Conservation (phyloP, 2,797 vertebrate species). For the Liasis olivaceus region DNA sequence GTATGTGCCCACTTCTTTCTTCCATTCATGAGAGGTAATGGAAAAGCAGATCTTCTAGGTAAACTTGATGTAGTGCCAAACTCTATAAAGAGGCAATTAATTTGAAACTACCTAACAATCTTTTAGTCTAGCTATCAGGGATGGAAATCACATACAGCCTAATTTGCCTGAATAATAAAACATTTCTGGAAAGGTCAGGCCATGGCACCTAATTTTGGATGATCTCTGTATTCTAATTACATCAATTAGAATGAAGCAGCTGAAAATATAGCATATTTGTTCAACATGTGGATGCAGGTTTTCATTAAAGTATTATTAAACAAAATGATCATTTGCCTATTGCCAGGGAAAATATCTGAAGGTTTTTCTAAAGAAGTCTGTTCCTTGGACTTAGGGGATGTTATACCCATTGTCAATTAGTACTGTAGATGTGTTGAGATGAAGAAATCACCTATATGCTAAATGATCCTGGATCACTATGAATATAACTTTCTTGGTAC, state of each 20-base stretch:
- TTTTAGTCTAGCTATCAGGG: constrained; percentile 43
- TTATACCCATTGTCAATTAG: constrained; percentile 49
- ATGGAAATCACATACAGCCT: constrained; percentile 55
- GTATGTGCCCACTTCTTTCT: neutral
- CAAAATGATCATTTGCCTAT: constrained; percentile 50
- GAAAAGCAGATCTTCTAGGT: neutral
- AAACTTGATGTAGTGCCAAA: neutral
- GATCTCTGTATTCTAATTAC: constrained; percentile 59
- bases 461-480: constrained; percentile 26
- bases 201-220: constrained; percentile 44
- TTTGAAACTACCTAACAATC: constrained; percentile 35
- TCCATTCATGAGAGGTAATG: neutral
- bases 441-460: constrained; percentile 33
- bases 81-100: constrained; percentile 40
- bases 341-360: constrained; percentile 53
- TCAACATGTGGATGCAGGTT: constrained; percentile 51
- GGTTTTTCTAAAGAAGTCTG: constrained; percentile 47
- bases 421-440: constrained; percentile 42
- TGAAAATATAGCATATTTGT: constrained; percentile 55
- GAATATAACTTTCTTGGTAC: constrained; percentile 26
- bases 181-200: constrained; percentile 50
- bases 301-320: constrained; percentile 58
- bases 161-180: constrained; percentile 56
- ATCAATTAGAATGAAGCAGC: constrained; percentile 40
- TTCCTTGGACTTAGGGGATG: constrained; percentile 28